phyloP scores from a whole-genome alignment of 2,113 vertebrate genomes.

The Columba janthina region DNA sequence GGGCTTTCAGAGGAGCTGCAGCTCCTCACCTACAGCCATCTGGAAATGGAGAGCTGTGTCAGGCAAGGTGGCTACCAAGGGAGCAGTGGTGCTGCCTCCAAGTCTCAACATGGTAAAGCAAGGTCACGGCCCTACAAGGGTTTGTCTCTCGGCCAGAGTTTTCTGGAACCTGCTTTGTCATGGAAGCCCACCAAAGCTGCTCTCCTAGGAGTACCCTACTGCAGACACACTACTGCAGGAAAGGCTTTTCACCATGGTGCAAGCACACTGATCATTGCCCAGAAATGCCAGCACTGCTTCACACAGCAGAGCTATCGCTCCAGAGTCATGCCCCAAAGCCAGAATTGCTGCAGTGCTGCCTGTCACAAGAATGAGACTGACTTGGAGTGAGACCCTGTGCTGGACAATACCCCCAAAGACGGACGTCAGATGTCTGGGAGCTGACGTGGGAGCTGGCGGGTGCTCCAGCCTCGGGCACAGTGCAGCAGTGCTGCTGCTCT shows the following conservation, averaged over 20 bases:
- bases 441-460: background rate
- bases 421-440: background rate
- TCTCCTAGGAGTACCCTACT: background rate
- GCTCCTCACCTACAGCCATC: background rate
- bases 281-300: background rate
- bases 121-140: fast-evolving
- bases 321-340: background rate
- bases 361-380: background rate
- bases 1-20: background rate
- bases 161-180: background rate
- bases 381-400: background rate
- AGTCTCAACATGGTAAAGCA: background rate
- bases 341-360: background rate
- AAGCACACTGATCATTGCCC: background rate
- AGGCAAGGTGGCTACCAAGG: background rate
- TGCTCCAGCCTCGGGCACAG: background rate
- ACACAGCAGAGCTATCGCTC: fast-evolving
- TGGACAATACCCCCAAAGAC: background rate
- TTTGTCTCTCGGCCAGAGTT: background rate
- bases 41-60: background rate
- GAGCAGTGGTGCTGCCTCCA: background rate
- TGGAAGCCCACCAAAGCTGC: background rate
- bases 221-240: background rate
- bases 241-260: background rate
- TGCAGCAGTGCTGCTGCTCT: background rate